Conservation (phyloP, 1,140 invertebrate genomes). For the Rhyzopertha dominica region DNA sequence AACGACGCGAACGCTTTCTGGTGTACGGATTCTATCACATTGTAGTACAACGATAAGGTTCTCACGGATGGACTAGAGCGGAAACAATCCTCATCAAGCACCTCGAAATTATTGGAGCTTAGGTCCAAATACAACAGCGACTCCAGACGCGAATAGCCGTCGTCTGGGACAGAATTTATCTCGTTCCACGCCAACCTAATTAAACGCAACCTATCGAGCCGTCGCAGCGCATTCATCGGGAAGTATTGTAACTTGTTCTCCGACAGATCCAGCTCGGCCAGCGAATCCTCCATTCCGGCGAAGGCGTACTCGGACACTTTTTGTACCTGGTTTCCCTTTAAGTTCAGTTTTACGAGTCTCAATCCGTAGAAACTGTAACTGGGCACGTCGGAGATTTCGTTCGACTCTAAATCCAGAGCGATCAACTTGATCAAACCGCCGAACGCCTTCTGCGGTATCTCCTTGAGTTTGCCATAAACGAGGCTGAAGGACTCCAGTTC, state of each 20-base stretch:
- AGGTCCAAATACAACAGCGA: constrained; percentile 75
- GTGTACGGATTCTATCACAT: constrained; percentile 72
- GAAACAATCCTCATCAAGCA: constrained; percentile 70
- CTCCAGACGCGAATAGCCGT: constrained; percentile 64
- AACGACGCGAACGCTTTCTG: constrained; percentile 70
- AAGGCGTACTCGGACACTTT: constrained; percentile 75
- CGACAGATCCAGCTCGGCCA: constrained; percentile 77
- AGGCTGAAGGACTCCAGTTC: constrained; percentile 76
- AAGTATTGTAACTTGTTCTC: constrained; percentile 80
- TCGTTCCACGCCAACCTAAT: constrained; percentile 80
- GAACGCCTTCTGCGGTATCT: constrained; percentile 76
- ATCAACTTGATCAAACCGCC: constrained; percentile 65
- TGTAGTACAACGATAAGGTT: constrained; percentile 77
- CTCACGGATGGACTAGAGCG: constrained; percentile 70
- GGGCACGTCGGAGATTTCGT: constrained; percentile 74
- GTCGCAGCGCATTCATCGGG: constrained; percentile 70
- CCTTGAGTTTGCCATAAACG: constrained; percentile 71
- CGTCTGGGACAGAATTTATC: constrained; percentile 64
- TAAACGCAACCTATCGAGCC: constrained; percentile 66
- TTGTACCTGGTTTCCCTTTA: constrained; percentile 75
- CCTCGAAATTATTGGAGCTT: constrained; percentile 78
- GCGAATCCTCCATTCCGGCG: constrained; percentile 71
- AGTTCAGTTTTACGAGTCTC: constrained; percentile 72
- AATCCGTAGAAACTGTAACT: constrained; percentile 84
- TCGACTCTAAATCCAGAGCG: constrained; percentile 78